Conservation (phyloP, 1,140 invertebrate species). For the Stegodyphus dumicola region DNA sequence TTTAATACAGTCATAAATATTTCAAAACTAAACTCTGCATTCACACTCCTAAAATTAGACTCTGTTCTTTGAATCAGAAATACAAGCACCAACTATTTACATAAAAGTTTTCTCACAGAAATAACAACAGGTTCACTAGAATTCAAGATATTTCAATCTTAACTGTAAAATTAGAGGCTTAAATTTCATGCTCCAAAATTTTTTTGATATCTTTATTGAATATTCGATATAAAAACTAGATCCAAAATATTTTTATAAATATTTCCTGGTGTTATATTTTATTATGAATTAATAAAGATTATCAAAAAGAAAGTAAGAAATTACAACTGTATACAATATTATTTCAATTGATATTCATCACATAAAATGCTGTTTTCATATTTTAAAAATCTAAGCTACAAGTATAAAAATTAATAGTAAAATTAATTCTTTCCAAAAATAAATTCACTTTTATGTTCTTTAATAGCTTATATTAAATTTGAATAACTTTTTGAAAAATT, state of each 20-base stretch:
- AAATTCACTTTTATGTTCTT: not conserved
- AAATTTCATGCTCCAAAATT: too few species aligned
- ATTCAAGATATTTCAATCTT: not conserved
- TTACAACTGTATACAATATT: conserved; percentile 31
- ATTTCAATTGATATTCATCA: conserved; percentile 21
- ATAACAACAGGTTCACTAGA: not conserved
- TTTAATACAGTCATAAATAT: too few species aligned
- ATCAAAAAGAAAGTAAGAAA: conserved; percentile 25
- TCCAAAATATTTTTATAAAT: conserved; percentile 41
- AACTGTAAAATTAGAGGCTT: too few species aligned
- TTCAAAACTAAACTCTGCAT: too few species aligned
- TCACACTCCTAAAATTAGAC: not conserved
- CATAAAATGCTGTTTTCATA: conserved; percentile 33
- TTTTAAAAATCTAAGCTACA: conserved; percentile 48
- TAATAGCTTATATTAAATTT: not conserved
- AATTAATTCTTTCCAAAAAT: conserved; percentile 56
- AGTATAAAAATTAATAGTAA: conserved; percentile 47
- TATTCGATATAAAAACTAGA: conserved; percentile 23
- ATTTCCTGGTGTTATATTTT: conserved; percentile 5
- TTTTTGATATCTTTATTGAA: too few species aligned
- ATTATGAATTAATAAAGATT: conserved; percentile 23
- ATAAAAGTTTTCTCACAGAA: not conserved
- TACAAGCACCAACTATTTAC: conserved; percentile 48
- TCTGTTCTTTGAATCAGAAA: not conserved
- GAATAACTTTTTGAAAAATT: conserved; percentile 22